phyloP scores from a whole-genome alignment of 2,888 invertebrate genomes.

The Tachina lurida region DNA sequence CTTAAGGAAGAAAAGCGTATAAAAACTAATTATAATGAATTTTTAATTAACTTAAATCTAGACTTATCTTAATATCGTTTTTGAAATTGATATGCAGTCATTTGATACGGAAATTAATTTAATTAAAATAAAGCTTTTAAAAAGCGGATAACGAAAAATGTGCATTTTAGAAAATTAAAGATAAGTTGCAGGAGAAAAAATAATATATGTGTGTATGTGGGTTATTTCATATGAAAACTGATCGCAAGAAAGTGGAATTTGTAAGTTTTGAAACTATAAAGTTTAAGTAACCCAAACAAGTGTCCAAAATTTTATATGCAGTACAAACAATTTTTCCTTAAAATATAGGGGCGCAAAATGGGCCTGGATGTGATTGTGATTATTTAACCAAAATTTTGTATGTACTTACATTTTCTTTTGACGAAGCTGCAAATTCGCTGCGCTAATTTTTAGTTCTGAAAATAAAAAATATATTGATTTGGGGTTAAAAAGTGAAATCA shows the following conservation, averaged over 20 bases:
- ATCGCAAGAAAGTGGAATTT: too few species aligned
- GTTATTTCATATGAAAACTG: constrained; percentile 13
- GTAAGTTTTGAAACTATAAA: too few species aligned
- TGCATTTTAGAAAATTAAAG: constrained; percentile 14
- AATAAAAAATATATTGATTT: background rate
- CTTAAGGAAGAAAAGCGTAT: constrained; percentile 17
- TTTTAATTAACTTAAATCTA: constrained; percentile 68
- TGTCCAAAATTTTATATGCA: too few species aligned
- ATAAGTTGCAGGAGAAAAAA: background rate
- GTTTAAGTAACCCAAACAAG: too few species aligned
- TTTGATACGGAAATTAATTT: constrained; percentile 44
- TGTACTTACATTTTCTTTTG: constrained; percentile 1
- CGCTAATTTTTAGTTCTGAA: background rate
- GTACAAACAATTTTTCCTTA: too few species aligned
- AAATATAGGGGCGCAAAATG: too few species aligned
- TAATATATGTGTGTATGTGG: background rate
- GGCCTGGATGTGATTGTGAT: too few species aligned
- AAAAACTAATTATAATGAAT: constrained; percentile 44
- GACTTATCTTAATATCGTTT: constrained; percentile 57
- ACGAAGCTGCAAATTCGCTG: background rate
- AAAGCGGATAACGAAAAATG: constrained; percentile 29
- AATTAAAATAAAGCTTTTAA: constrained; percentile 48
- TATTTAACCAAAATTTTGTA: background rate
- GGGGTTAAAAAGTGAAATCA: background rate
- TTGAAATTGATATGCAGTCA: constrained; percentile 45